These are phyloP conservation scores for Cactoblastis cactorum DNA, from an alignment of 2,888 invertebrate genomes.

Conservation along the genomic window DNA sequence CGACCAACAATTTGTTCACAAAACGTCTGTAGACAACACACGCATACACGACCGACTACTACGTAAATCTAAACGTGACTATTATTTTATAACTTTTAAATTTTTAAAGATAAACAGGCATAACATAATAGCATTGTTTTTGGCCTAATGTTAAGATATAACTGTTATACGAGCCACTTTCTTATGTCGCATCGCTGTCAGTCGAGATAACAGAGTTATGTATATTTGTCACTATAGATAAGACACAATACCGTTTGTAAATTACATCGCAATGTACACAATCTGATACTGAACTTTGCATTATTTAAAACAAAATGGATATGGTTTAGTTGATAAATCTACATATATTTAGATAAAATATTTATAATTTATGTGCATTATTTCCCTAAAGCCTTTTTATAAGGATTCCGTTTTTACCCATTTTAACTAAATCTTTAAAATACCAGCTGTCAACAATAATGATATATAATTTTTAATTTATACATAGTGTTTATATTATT, in stretches of 20 bases:
- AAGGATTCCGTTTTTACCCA: too few relatives aligned
- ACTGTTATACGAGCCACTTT: constrained; percentile 59
- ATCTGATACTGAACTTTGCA: constrained; percentile 37
- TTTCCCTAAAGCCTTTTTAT: too few relatives aligned
- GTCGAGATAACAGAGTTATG: constrained; percentile 61
- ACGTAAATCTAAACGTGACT: constrained; percentile 37
- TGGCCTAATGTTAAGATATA: constrained; percentile 52
- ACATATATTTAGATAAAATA: background rate
- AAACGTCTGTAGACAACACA: constrained; percentile 31
- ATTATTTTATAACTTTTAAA: constrained; percentile 31
- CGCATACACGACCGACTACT: constrained; percentile 20
- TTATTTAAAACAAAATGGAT: constrained; percentile 26
- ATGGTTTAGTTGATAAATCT: background rate
- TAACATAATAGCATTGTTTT: constrained; percentile 42
- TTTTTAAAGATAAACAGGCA: constrained; percentile 21
- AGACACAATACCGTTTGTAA: constrained; percentile 58
- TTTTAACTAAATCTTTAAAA: too few relatives aligned
- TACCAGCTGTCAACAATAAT: too few relatives aligned
- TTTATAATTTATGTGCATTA: too few relatives aligned
- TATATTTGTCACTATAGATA: constrained; percentile 75
- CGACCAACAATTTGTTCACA: constrained; percentile 28
- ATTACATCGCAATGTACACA: constrained; percentile 58
- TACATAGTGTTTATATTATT: too few relatives aligned
- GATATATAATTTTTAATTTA: too few relatives aligned
- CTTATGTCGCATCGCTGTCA: constrained; percentile 56